phyloP scores from a whole-genome alignment of 2,797 vertebrate genomes.

The Necrosyrtes monachus region DNA sequence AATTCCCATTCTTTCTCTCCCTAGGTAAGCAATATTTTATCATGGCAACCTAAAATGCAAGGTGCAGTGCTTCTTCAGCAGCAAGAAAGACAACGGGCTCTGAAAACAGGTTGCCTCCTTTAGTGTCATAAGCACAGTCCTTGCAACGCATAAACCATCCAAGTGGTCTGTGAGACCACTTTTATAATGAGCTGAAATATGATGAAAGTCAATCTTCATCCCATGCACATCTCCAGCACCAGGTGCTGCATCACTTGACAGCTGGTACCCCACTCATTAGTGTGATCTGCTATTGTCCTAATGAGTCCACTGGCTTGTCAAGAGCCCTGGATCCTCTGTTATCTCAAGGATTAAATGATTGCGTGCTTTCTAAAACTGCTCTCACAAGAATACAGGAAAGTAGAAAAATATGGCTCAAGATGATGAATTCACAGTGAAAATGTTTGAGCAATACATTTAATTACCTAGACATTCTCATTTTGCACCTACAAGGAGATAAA shows the following conservation, averaged over 20 bases:
- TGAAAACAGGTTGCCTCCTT: background rate
- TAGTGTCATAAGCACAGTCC: background rate
- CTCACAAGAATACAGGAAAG: background rate
- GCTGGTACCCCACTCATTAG: background rate
- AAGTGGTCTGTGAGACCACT: background rate
- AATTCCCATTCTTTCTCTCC: background rate
- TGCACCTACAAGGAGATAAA: background rate
- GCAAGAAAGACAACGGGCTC: background rate
- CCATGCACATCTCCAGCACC: background rate
- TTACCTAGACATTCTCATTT: background rate
- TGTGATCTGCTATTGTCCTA: background rate
- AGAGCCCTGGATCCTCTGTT: background rate
- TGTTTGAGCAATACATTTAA: background rate
- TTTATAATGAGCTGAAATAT: background rate
- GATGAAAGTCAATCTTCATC: background rate
- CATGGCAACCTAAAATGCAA: background rate
- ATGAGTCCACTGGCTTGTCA: background rate
- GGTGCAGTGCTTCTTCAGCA: background rate
- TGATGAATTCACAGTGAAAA: background rate
- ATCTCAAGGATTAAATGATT: background rate
- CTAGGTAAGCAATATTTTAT: background rate
- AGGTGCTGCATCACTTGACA: background rate
- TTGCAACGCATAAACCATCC: background rate
- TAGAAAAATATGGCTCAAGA: background rate
- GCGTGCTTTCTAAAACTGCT: background rate